A percentile compares a stretch with the other conserved stretches of the same genome.
Conservation (phyloP, 2,797 vertebrate genomes). For the Neosalanx taihuensis region DNA sequence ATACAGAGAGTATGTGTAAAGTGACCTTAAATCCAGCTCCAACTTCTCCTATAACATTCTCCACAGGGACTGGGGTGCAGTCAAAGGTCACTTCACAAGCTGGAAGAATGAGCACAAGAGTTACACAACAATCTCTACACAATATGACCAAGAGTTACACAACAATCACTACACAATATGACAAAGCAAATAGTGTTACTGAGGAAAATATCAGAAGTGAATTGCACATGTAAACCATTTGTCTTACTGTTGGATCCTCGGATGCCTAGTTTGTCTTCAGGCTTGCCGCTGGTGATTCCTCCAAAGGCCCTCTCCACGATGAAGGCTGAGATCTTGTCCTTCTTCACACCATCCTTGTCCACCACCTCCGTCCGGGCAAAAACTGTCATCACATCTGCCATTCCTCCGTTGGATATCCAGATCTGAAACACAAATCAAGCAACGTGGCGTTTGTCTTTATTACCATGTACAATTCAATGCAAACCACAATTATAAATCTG, state of each 20-base stretch:
- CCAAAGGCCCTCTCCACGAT: constrained; percentile 91
- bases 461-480: not conserved
- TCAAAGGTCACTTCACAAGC: constrained; percentile 92
- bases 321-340: constrained; percentile 93
- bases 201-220: not conserved
- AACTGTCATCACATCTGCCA: constrained; percentile 88
- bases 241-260: constrained; percentile 92
- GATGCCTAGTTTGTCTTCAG: constrained; percentile 94
- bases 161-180: not conserved
- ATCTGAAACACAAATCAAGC: constrained; percentile 68
- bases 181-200: not conserved
- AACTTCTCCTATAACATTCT: constrained; percentile 92
- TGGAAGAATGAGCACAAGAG: constrained; percentile 46
- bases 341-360: constrained; percentile 77
- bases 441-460: not conserved
- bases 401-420: constrained; percentile 94
- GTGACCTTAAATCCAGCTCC: constrained; percentile 93
- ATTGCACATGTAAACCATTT: not conserved
- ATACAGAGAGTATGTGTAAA: not conserved
- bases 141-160: too few relatives aligned
- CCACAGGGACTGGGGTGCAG: constrained; percentile 88
- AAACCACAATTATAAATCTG: not conserved
- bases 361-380: constrained; percentile 86
- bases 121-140: too few relatives aligned
- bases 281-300: constrained; percentile 84